Evolutionary conservation across 1,140 invertebrate genomes (phyloP).

Genomic region (Alviniconcha marisindica): DNA sequence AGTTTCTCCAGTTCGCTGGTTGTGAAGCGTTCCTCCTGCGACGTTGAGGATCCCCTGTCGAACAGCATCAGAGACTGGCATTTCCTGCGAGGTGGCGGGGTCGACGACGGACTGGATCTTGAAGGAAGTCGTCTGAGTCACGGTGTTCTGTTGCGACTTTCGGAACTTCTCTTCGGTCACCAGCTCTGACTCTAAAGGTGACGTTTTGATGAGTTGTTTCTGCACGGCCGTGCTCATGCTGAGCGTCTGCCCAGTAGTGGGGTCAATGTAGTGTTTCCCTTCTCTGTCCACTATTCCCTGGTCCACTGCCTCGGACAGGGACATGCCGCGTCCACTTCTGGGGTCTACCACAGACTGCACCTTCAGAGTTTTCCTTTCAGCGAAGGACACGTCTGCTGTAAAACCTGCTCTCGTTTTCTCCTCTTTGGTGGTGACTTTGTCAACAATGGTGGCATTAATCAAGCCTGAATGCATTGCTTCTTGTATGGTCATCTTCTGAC

Average conservation of each 20-base stretch:
- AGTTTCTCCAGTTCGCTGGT: slow-evolving; percentile 83
- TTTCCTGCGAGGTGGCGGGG: slow-evolving; percentile 80
- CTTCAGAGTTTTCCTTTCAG: slow-evolving; percentile 62
- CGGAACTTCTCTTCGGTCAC: slow-evolving; percentile 49
- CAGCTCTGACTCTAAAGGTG: slow-evolving; percentile 57
- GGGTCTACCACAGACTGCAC: slow-evolving; percentile 84
- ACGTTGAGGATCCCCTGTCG: slow-evolving; percentile 80
- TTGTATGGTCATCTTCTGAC: slow-evolving; percentile 84
- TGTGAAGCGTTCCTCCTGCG: slow-evolving; percentile 74
- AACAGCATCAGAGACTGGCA: slow-evolving; percentile 89
- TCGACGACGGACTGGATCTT: slow-evolving; percentile 66
- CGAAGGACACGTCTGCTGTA: slow-evolving; percentile 62
- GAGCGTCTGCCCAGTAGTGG: slow-evolving; percentile 82
- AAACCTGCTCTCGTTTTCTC: slow-evolving; percentile 58
- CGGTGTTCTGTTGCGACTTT: slow-evolving; percentile 51
- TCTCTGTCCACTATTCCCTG: slow-evolving; percentile 66
- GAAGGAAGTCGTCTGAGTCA: slow-evolving; percentile 60
- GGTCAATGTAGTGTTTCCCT: slow-evolving; percentile 83
- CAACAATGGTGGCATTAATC: slow-evolving; percentile 60
- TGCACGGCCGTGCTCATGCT: slow-evolving; percentile 82
- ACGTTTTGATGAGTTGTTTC: slow-evolving; percentile 57
- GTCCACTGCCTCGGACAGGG: slow-evolving; percentile 64
- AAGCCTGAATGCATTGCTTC: slow-evolving; percentile 78
- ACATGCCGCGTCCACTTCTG: slow-evolving; percentile 80
- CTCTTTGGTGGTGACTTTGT: slow-evolving; percentile 62